Evolutionary conservation across 2,888 invertebrate genomes (phyloP).

Genomic region (Steinernema carpocapsae): DNA sequence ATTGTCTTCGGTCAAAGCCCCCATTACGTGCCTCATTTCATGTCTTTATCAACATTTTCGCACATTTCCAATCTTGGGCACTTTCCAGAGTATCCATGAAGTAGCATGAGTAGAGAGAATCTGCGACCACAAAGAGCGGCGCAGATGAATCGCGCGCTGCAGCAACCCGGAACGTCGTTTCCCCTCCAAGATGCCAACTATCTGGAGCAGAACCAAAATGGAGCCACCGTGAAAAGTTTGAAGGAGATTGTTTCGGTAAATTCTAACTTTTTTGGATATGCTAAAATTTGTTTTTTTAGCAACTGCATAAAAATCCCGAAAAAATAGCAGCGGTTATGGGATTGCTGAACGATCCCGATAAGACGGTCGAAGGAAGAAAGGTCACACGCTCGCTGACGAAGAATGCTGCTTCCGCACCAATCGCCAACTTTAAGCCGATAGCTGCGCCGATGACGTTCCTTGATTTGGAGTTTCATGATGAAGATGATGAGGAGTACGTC

Average conservation of each 20-base stretch:
- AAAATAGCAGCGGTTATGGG: constrained; percentile 3
- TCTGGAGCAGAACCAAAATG: background rate
- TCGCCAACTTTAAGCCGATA: background rate
- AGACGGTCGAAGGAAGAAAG: background rate
- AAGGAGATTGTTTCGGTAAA: constrained; percentile 11
- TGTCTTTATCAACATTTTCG: no score
- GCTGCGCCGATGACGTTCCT: background rate
- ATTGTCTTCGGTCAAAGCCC: no score
- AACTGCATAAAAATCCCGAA: constrained; percentile 17
- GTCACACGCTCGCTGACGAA: constrained; percentile 9
- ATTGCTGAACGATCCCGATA: constrained; percentile 1
- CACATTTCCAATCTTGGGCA: no score
- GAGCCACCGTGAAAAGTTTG: background rate
- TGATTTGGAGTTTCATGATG: background rate
- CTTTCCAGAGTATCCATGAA: no score
- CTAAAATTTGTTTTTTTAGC: background rate
- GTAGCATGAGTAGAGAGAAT: no score
- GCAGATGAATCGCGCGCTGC: no score
- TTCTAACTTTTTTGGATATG: background rate
- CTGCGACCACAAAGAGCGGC: no score
- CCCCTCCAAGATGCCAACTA: background rate
- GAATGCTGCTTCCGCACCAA: background rate
- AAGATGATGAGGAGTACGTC: constrained; percentile 19
- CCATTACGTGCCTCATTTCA: no score
- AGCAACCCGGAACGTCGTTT: no score